These are phyloP conservation scores for Athrips mouffetella DNA, from an alignment of 2,888 invertebrate genomes.

Conservation along the genomic window DNA sequence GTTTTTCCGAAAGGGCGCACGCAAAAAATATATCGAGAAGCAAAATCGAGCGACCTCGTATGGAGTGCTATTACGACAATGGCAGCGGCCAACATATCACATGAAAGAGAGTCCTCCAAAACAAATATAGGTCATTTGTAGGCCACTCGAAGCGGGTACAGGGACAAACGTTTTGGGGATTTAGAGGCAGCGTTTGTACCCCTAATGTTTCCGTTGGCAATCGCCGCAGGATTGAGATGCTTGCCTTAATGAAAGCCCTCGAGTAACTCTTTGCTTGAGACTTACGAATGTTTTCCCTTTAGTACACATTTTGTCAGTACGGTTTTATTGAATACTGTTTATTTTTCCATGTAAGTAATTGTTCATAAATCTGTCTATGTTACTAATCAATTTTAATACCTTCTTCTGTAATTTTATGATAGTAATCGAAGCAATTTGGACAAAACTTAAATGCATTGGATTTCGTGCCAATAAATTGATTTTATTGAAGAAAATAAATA, in stretches of 20 bases:
- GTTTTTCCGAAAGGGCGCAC: neutral
- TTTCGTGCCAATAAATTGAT: no score
- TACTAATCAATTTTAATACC: no score
- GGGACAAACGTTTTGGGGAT: constrained; percentile 16
- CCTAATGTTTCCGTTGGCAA: constrained; percentile 9
- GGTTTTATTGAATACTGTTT: no score
- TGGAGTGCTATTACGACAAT: constrained; percentile 10
- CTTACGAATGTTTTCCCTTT: neutral
- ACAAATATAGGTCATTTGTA: constrained; percentile 30
- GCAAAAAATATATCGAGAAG: constrained; percentile 5
- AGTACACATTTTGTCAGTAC: no score
- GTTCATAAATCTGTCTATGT: no score
- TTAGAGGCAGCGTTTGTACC: constrained; percentile 5
- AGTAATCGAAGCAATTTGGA: no score
- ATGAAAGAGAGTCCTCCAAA: constrained; percentile 24
- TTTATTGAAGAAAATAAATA: no score
- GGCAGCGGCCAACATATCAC: constrained; percentile 27
- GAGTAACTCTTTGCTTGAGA: neutral
- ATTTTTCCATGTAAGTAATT: no score
- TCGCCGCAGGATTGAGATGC: neutral
- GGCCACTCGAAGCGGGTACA: constrained; percentile 26
- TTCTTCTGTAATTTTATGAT: no score
- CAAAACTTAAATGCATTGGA: no score
- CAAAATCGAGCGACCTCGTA: neutral
- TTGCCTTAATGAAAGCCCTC: neutral